phyloP scores from a whole-genome alignment of 1,140 invertebrate species.

The Micrasema minimum region DNA sequence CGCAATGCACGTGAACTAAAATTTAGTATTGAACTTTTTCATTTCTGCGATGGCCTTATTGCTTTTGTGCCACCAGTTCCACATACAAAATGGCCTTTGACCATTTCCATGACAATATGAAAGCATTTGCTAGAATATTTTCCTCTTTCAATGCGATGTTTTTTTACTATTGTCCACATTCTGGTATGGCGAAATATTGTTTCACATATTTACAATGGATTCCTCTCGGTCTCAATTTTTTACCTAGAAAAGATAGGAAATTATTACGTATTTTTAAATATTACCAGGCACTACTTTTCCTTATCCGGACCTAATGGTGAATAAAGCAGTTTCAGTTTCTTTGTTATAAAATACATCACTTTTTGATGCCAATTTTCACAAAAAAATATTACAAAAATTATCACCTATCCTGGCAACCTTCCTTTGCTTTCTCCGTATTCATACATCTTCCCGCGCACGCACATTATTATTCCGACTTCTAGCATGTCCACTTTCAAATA shows the following conservation, averaged over 20 bases:
- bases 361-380: too few species aligned
- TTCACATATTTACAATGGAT: not conserved
- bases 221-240: not conserved
- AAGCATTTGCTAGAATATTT: conserved; percentile 2
- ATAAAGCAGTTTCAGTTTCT: too few species aligned
- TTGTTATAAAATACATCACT: too few species aligned
- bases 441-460: too few species aligned
- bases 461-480: too few species aligned
- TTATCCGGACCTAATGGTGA: too few species aligned
- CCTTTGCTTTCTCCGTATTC: too few species aligned
- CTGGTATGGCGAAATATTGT: not conserved
- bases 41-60: conserved; percentile 4
- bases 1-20: not conserved
- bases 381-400: too few species aligned
- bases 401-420: too few species aligned
- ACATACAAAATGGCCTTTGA: conserved; percentile 11
- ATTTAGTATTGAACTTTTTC: not conserved
- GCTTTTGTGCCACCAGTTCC: not conserved
- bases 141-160: not conserved
- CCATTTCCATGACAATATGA: conserved; percentile 8
- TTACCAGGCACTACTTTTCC: too few species aligned
- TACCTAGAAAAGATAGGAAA: not conserved
- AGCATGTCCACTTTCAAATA: too few species aligned
- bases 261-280: too few species aligned
- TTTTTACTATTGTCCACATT: not conserved